Base-by-base conservation (phyloP, 2,797 vertebrate genomes). In the Pempheris klunzingeri region DNA sequence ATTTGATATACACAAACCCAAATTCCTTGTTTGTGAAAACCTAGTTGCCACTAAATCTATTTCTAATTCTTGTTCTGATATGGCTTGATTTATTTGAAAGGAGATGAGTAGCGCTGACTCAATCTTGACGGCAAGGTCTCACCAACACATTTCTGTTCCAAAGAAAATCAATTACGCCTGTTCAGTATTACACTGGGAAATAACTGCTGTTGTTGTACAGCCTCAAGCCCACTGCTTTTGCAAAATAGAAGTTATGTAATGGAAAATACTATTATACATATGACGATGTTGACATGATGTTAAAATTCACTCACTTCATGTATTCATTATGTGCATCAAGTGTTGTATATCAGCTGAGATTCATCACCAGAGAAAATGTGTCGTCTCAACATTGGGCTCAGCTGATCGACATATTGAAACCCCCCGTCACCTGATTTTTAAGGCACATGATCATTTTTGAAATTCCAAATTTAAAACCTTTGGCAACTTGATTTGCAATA, bases 171-270 rank as follows among this genome's bases (percentile, higher is more conserved):
- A 43, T 46, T 26, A 32, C 5, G 10, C 36, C 32, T 47, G 30
- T 67, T 57, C 52, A 52, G 64, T 69, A 44, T 52, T 67, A 61
- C 47, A 50, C 18, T 15, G 71, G 39, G 53, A 65, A 80, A 70
- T 74, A 43, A 61, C 9, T 41, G 59, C 39, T 49, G 53, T n/a
- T 34, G n/a, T 15, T 58, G 30, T 24, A 26, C 2, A 41, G 59
- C 39, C 32, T 58, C 30, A 28, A 22, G n/a, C 32, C 36, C 14
- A 32, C 5, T 70, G 32, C 41, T 49, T 64, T 34, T 73, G 6
- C 49, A 74, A 58, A 39, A 58, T n/a, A 20, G 32, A 39, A 50
- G 11, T 44, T 58, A 69, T 64, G 3, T 12, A 52, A 74, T 20
- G 14, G 11, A 54, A 59, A 53, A 71, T 14, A 50, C 5, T 34